These are phyloP conservation scores for Pygathrix nemaeus DNA, from an alignment of 2,113 vertebrate species.

Conservation along the genomic window DNA sequence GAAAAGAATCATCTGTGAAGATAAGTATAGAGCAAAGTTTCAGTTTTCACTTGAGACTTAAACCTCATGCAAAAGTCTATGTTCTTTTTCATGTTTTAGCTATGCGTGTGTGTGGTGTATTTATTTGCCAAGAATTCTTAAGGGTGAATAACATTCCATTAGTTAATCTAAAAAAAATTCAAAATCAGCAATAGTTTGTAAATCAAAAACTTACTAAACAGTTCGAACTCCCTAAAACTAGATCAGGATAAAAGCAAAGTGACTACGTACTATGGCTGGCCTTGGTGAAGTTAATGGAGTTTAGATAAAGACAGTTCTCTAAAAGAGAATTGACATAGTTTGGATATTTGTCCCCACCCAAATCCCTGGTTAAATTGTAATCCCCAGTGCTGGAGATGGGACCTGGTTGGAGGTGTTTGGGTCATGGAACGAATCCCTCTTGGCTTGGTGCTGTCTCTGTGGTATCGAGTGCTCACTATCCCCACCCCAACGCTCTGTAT, in stretches of 20 bases:
- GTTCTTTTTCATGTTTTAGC: neutral
- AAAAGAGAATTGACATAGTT: neutral
- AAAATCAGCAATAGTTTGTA: neutral
- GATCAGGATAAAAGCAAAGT: neutral
- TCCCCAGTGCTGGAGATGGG: no score
- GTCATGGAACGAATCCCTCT: no score
- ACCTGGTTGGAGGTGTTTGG: no score
- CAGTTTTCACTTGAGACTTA: neutral
- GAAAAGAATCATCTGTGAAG: neutral
- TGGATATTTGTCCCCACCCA: no score
- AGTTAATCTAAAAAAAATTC: neutral
- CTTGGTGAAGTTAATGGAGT: neutral
- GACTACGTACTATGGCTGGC: neutral
- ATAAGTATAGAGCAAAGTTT: neutral
- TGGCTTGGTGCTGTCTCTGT: no score
- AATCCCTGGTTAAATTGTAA: no score
- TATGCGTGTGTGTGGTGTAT: neutral
- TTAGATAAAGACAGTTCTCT: neutral
- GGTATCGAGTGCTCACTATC: no score
- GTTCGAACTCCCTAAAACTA: neutral
- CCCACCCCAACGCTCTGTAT: rapidly evolving
- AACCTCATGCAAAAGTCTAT: neutral
- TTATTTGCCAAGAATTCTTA: neutral
- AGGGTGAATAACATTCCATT: neutral
- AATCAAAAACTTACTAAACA: neutral